These are phyloP conservation scores for Medauroidea extradentata DNA, from an alignment of 1,140 invertebrate species.

Conservation along the genomic window DNA sequence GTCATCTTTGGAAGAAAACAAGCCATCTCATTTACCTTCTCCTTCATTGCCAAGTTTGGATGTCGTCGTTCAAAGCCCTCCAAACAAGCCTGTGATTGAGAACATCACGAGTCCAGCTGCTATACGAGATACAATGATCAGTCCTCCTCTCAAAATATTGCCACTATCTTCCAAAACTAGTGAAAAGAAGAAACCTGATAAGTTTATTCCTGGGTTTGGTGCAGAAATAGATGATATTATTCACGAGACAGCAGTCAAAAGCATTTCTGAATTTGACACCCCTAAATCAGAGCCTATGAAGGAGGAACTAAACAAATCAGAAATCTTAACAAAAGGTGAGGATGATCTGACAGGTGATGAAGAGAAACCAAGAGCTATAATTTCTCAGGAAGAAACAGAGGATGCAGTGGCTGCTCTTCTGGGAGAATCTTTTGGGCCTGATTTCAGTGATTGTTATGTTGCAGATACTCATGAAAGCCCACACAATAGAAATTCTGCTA, in stretches of 20 bases:
- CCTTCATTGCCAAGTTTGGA: slow-evolving; percentile 7
- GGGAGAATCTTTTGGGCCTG: slow-evolving; percentile 72
- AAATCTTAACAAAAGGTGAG: slow-evolving; percentile 26
- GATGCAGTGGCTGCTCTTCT: slow-evolving; percentile 84
- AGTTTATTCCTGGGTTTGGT: slow-evolving; percentile 65
- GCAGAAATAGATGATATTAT: slow-evolving; percentile 62
- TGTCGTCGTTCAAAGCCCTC: slow-evolving; percentile 18
- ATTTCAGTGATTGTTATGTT: slow-evolving; percentile 49
- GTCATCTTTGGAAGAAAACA: neutral
- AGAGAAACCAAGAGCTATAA: slow-evolving; percentile 75
- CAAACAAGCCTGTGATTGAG: too few relatives aligned
- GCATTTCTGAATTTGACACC: slow-evolving; percentile 56
- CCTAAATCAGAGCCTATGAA: slow-evolving; percentile 8
- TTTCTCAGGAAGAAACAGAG: slow-evolving; percentile 86
- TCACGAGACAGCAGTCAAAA: slow-evolving; percentile 76
- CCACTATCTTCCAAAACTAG: slow-evolving; percentile 25
- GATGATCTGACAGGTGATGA: slow-evolving; percentile 51
- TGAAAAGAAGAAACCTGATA: slow-evolving; percentile 42
- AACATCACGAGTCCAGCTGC: too few relatives aligned
- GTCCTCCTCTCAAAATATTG: slow-evolving; percentile 53
- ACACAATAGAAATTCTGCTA: neutral
- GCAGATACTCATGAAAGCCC: slow-evolving; percentile 15
- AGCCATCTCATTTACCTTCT: neutral
- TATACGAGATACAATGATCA: slow-evolving; percentile 47
- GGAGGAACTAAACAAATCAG: neutral